A percentile compares a stretch with the other conserved stretches of the same genome.
These are phyloP conservation scores for Spatulosminthurus flaviceps DNA, from an alignment of 2,888 invertebrate genomes.

Conservation along the genomic window DNA sequence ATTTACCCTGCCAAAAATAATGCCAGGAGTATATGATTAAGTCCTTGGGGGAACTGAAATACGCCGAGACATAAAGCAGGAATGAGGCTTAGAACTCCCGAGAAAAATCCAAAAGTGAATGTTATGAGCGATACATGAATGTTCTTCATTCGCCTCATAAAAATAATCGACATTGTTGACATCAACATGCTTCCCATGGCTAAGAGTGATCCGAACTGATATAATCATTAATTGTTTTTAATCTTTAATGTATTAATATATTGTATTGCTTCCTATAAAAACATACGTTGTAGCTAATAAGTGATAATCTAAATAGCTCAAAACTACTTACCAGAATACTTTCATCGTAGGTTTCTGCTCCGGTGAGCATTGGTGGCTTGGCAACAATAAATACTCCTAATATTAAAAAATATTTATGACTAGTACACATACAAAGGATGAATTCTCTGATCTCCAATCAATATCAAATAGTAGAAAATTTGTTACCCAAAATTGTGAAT, in stretches of 20 bases:
- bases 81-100: slow-evolving; percentile 40
- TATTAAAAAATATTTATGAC: background rate
- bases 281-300: too few species aligned
- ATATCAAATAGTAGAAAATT: background rate
- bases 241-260: too few species aligned
- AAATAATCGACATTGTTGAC: slow-evolving; percentile 50
- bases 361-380: slow-evolving; percentile 44
- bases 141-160: slow-evolving; percentile 54
- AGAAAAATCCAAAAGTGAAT: slow-evolving; percentile 53
- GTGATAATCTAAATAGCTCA: too few species aligned
- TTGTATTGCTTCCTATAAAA: too few species aligned
- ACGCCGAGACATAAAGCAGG: slow-evolving; percentile 44
- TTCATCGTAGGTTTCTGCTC: slow-evolving; percentile 32
- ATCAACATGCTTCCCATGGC: slow-evolving; percentile 49
- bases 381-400: slow-evolving; percentile 38
- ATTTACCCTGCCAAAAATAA: slow-evolving; percentile 38
- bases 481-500: slow-evolving; percentile 23
- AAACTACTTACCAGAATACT: slow-evolving; percentile 41
- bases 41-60: slow-evolving; percentile 49
- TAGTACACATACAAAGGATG: too few species aligned
- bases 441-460: too few species aligned
- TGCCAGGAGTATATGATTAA: slow-evolving; percentile 42
- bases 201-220: slow-evolving; percentile 54
- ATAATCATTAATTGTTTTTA: background rate
- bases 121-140: slow-evolving; percentile 56